Base-by-base conservation (phyloP, 2,888 invertebrate genomes). In the Agriopis marginaria region DNA sequence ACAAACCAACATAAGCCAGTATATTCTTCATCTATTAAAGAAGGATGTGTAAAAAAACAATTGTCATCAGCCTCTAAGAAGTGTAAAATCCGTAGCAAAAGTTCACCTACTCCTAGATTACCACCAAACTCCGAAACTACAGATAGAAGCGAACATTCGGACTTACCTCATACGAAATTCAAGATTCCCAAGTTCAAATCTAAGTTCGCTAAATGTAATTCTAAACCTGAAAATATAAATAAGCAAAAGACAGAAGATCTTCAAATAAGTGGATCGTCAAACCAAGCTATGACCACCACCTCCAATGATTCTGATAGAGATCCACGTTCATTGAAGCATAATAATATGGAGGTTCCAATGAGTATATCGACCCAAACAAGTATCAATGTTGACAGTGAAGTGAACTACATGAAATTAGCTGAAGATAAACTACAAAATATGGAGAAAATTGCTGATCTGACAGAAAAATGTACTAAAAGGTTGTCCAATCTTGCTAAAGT, bases 391-490 rank as follows among this genome's bases (percentile, higher is more conserved):
- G 88, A 88, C 51, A 77, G 79, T 58, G 91, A 93, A 77, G 79
- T 82, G 3, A 88, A 91, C 75, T 88, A 87, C 63, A 87, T 92
- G 78, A 89, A 88, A 80, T 65, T 91, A 68, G 93, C 90, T 42
- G 92, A 93, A 82, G 86, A 89, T 60, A 93, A 93, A 84, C 83
- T 93, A 60, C 89, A 93, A 74, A 93, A 93, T 74, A 94, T 93
- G 89, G 93, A 93, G 77, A 93, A 93, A 85, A 93, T 94, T 61
- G 93, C 94, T 14, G 89, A 92, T 74, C 82, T 93, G 39, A 94
- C 94, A 7, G 93, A 94, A 78, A 92, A 91, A 81, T 94, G 94
- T 76, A 92, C 93, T 7, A 86, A 90, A 78, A 84, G 93, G n/a
- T 83, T 94, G 54, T 92, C 92, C 8, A 90, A 90, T 77, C 86